Conservation (phyloP, 2,888 invertebrate species). For the Altica lythri region DNA sequence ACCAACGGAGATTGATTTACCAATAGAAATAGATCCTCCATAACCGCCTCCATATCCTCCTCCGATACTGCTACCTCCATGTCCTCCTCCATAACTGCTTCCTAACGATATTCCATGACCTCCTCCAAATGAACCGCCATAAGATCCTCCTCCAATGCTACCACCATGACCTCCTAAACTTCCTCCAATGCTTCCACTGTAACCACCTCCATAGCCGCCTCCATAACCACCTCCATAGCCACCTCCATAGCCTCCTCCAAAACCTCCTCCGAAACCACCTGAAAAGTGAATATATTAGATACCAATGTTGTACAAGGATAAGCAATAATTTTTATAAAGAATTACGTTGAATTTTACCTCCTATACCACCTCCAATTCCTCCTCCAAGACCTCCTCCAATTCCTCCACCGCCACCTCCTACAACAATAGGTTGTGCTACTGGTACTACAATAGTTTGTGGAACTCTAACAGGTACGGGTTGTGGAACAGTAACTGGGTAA, state of each 20-base stretch:
- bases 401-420: conserved; percentile 40
- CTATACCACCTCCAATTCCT: conserved; percentile 23
- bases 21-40: conserved; percentile 32
- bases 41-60: conserved; percentile 23
- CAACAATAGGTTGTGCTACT: conserved; percentile 43
- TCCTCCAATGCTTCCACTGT: conserved; percentile 30
- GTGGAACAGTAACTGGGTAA: conserved; percentile 61
- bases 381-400: conserved; percentile 30
- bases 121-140: conserved; percentile 29
- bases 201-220: conserved; percentile 34
- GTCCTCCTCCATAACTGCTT: conserved; percentile 18
- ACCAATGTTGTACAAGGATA: neutral
- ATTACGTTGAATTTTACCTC: conserved; percentile 1
- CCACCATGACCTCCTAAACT: conserved; percentile 27
- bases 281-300: neutral
- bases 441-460: conserved; percentile 46
- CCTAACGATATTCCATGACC: conserved; percentile 34
- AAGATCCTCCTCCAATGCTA: conserved; percentile 24
- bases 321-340: too few species aligned
- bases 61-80: conserved; percentile 23
- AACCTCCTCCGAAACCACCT: conserved; percentile 21
- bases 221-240: conserved; percentile 33
- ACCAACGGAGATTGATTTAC: conserved; percentile 25
- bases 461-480: conserved; percentile 58
- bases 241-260: conserved; percentile 26